Evolutionary conservation across 2,888 invertebrate genomes (phyloP), one percentile per base, ranked within the genome.

Genomic region (Sinodicranocentrus sp.): DNA sequence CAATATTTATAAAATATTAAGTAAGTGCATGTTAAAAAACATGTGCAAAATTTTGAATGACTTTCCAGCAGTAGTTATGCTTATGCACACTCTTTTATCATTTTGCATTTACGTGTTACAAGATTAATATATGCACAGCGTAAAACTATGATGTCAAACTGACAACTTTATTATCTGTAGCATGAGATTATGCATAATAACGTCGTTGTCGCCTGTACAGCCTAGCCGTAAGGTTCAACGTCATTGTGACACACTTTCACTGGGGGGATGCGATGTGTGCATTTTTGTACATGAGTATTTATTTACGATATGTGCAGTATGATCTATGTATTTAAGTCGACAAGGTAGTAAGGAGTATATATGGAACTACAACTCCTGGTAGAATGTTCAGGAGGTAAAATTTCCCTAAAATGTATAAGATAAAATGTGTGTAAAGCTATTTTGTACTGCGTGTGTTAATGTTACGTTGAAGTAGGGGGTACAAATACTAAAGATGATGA

Each of bases 241-340:
- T 75, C 75, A 75, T 52, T 75, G 33, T 75, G 75, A 75, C 75
- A 75, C 75, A 75, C 75, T 75, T 75, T 75, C 75, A 63, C 75
- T 75, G 48, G 23, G 25, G 19, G n/a, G 67, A 67, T 48, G 25
- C 13, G 44, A 48, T 68, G 23, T 52, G 15, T 26, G 25, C 61
- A 61, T 57, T 6, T 23, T 19, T 57, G 26, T 61, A 26, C 61
- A n/a, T n/a, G n/a, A n/a, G n/a, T n/a, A n/a, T 25, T 19, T 57
- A 19, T 21, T 61, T 61, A 61, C 26, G 61, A 61, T 5, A 26
- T 61, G 43, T 65, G 44, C 65, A 33, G 28, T 61, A 33, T 61
- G 61, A 61, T 61, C 61, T 61, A 17, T 10, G 33, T 33, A 3
- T 33, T 10, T n/a, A n/a, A n/a, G n/a, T n/a, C n/a, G n/a, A n/a